Conservation (phyloP, 2,797 vertebrate species). For the Oreochromis mossambicus region DNA sequence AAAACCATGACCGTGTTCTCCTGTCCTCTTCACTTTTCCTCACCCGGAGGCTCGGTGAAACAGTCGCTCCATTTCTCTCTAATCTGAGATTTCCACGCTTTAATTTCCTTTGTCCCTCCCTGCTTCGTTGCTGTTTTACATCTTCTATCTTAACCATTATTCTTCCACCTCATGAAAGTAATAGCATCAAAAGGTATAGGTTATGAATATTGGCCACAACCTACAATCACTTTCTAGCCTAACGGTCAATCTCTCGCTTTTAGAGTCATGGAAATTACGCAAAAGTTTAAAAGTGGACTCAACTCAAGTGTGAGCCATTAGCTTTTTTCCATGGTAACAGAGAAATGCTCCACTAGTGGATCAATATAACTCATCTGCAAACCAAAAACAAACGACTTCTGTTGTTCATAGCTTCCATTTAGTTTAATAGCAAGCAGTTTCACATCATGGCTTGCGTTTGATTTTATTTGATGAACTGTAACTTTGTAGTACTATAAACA, state of each 20-base stretch:
- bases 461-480: not conserved
- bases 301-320: not conserved
- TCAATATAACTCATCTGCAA: not conserved
- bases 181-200: conserved; percentile 37
- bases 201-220: conserved; percentile 17
- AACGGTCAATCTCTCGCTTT: not conserved
- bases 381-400: not conserved
- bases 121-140: not conserved
- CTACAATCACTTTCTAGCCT: not conserved
- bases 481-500: not conserved
- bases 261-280: not conserved
- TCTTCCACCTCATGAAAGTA: conserved; percentile 15
- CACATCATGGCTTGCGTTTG: not conserved
- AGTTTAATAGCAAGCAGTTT: not conserved
- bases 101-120: conserved; percentile 46
- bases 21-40: conserved; percentile 32
- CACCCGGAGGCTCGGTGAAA: conserved; percentile 54
- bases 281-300: not conserved
- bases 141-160: conserved; percentile 13
- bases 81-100: conserved; percentile 62
- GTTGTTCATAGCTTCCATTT: not conserved
- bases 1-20: conserved; percentile 48
- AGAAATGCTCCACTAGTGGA: not conserved
- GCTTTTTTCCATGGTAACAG: not conserved
- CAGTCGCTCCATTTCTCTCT: conserved; percentile 45